Evolutionary conservation across 2,797 vertebrate species (phyloP).

Genomic region (Tympanoctomys barrerae): DNA sequence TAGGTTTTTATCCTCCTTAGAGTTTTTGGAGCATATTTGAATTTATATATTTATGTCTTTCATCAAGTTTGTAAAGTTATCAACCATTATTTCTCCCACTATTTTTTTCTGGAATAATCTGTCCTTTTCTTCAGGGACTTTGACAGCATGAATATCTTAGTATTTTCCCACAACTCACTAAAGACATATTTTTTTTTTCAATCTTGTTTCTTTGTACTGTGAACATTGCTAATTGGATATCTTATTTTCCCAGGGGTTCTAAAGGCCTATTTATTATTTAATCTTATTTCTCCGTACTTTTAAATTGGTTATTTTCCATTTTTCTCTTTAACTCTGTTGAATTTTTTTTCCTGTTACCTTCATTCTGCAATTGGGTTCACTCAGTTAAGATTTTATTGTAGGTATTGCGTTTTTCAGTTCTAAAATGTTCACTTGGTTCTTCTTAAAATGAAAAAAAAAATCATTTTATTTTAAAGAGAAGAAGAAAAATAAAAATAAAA

Average conservation of each 20-base stretch:
- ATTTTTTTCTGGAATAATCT: background rate
- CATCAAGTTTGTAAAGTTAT: background rate
- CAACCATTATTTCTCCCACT: background rate
- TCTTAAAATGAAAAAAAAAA: no score
- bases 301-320: background rate
- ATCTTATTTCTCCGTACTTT: background rate
- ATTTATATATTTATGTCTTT: no score
- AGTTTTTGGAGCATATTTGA: background rate
- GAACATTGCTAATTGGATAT: no score
- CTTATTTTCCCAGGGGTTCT: background rate
- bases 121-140: background rate
- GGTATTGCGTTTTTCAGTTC: no score
- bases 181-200: no score
- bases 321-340: background rate
- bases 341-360: background rate
- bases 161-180: no score
- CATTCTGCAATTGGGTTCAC: background rate
- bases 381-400: background rate
- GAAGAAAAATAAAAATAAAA: no score
- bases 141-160: no score
- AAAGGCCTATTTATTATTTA: background rate
- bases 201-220: no score
- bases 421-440: no score
- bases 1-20: background rate
- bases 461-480: no score